Percentiles rank a stretch among this genome's conserved stretches.
Evolutionary conservation across 92 coral and sea anemone genomes (phyloP).

Genomic region (Paramuricea clavata): DNA sequence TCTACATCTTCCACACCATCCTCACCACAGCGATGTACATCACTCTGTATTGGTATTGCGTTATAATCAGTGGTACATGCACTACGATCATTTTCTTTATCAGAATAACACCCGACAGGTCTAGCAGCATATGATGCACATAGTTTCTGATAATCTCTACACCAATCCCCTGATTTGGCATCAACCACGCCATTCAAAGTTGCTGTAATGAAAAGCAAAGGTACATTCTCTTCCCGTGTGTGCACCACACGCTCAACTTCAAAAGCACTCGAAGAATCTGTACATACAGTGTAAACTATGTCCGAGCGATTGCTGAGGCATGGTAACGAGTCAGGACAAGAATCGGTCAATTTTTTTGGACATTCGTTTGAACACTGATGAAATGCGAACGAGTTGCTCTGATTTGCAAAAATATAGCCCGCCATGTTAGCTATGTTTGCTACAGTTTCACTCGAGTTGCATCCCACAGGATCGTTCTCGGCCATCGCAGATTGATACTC

Average conservation of each 20-base stretch:
- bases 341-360: constrained; percentile 10
- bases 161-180: constrained; percentile 21
- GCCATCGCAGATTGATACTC: constrained; percentile 41
- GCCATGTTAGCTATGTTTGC: constrained; percentile 54
- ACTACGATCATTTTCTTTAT: too few relatives aligned
- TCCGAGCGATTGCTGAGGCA: constrained; percentile 26
- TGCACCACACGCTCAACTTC: not conserved
- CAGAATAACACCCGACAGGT: constrained; percentile 1
- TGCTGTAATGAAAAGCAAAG: constrained; percentile 8
- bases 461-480: constrained; percentile 45
- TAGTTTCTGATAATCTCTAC: constrained; percentile 31
- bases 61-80: constrained; percentile 4
- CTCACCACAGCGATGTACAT: not conserved
- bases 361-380: constrained; percentile 24
- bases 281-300: constrained; percentile 34
- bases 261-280: constrained; percentile 36
- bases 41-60: not conserved
- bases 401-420: constrained; percentile 52
- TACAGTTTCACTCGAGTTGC: constrained; percentile 48
- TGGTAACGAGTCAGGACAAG: constrained; percentile 13
- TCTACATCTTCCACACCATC: not conserved
- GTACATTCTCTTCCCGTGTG: not conserved
- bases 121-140: constrained; percentile 23
- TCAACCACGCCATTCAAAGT: not conserved
- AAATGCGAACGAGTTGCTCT: constrained; percentile 34